Base-by-base conservation (phyloP, 1,140 invertebrate genomes). In the Hycleus cichorii region DNA sequence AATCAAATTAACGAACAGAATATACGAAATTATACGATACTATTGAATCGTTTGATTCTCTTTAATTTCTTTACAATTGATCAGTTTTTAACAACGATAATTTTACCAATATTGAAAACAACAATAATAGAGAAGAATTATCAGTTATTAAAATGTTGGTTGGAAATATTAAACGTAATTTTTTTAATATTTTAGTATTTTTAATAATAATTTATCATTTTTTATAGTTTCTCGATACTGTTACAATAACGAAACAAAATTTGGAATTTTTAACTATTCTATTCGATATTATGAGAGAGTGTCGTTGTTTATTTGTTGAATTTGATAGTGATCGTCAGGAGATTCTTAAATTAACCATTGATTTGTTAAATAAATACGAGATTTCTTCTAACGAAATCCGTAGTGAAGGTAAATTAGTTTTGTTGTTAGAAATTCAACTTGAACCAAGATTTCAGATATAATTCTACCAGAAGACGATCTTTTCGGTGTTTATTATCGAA, bases 161-260 rank as follows among this genome's bases (percentile, higher is more conserved):
- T 69, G 32, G 40, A 62, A 43, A 57, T 69, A 27, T 49, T 67
- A 38, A 49, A 51, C 38, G 67, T 68, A 58, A 57, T 49, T 46
- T 58, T 55, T 50, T 10, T 46, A 53, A 18, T 32, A 25, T 9
- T 53, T 25, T 42, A 11, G 0, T 12, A 47, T 40, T 25, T 48
- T n/a, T 3, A 48, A 32, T 32, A 25, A 48, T 27, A 8, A 8
- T 48, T 47, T 39, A 25, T 49, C n/a, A 27, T 58, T 61, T 32
- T 18, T 18, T 18, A 18, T 51, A 61, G 59, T 32, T 48, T 12
- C 18, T 40, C 11, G 12, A 47, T 32, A 44, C 40, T 25, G 44
- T 58, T 44, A 18, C 10, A 24, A 42, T 58, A 2, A 40, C 38
- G 44, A 10, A 49, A 32, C 50, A 55, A 27, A 57, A 44, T 4